A percentile compares a stretch with the other conserved stretches of the same genome.
phyloP scores from a whole-genome alignment of 2,797 vertebrate genomes.

The Periparus ater region DNA sequence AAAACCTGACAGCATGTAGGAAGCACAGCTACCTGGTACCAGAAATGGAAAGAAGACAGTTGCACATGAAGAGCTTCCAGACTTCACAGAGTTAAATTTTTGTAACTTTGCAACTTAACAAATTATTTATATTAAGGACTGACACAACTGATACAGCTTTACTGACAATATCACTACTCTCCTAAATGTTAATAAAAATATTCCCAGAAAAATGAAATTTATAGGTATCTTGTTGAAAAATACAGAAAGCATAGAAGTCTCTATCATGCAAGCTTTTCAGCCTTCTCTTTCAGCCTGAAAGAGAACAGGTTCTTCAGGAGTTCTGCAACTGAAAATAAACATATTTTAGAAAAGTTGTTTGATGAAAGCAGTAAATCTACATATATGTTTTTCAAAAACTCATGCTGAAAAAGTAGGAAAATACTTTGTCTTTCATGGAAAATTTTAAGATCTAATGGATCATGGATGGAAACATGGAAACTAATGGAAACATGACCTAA shows the following conservation, averaged over 20 bases:
- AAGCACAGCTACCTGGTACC: not conserved
- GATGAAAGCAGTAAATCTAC: not conserved
- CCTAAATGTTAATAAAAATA: not conserved
- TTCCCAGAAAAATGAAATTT: not conserved
- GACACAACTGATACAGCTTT: conserved; percentile 14
- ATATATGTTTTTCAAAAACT: not conserved
- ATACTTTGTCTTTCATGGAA: not conserved
- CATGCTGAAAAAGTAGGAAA: not conserved
- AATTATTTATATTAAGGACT: not conserved
- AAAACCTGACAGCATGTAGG: not conserved
- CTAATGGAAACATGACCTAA: not conserved
- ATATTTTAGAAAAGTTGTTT: not conserved
- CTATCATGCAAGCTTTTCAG: not conserved
- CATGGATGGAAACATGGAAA: too few relatives aligned
- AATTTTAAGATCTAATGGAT: not conserved
- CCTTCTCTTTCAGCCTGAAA: too few relatives aligned
- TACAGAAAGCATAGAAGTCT: not conserved
- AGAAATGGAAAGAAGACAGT: not conserved
- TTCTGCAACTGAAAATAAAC: not conserved
- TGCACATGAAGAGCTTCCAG: not conserved
- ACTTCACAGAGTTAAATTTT: not conserved
- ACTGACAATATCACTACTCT: not conserved
- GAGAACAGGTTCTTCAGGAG: not conserved
- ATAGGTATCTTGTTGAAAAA: not conserved
- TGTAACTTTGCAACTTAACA: not conserved